Conservation (phyloP, 2,888 invertebrate species). For the Cerastis leucographa region DNA sequence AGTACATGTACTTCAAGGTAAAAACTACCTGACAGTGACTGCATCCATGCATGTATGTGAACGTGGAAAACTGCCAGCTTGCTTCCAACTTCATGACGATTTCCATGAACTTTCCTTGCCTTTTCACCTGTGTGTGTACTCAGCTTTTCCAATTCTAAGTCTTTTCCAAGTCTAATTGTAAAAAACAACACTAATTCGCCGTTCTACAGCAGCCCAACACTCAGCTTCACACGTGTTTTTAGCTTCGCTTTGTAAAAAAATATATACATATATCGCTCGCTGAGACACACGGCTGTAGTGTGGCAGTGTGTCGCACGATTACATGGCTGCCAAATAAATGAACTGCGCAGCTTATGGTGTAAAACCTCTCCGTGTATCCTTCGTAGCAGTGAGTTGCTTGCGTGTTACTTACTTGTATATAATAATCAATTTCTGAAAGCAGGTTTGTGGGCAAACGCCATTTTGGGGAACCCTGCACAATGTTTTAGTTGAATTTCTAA, state of each 20-base stretch:
- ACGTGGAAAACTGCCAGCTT: constrained; percentile 47
- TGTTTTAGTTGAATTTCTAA: not conserved
- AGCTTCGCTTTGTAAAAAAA: constrained; percentile 15
- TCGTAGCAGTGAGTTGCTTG: not conserved
- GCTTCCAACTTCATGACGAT: constrained; percentile 31
- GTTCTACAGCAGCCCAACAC: not conserved
- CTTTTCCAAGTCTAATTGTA: not conserved
- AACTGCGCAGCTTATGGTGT: not conserved
- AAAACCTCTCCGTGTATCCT: not conserved
- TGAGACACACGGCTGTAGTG: not conserved
- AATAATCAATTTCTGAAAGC: not conserved
- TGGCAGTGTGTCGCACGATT: not conserved
- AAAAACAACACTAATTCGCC: not conserved
- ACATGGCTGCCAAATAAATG: not conserved
- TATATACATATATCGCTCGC: not conserved
- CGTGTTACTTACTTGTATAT: not conserved
- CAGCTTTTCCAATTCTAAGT: not conserved
- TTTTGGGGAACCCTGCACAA: not conserved
- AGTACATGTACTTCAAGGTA: constrained; percentile 48
- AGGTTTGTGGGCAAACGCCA: not conserved
- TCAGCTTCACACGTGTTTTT: constrained; percentile 10
- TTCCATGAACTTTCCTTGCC: constrained; percentile 8
- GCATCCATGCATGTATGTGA: constrained; percentile 52
- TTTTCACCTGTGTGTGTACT: constrained; percentile 14
- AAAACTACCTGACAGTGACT: constrained; percentile 39